These are phyloP conservation scores for Anastrepha ludens DNA, from an alignment of 1,140 invertebrate species.

Conservation along the genomic window DNA sequence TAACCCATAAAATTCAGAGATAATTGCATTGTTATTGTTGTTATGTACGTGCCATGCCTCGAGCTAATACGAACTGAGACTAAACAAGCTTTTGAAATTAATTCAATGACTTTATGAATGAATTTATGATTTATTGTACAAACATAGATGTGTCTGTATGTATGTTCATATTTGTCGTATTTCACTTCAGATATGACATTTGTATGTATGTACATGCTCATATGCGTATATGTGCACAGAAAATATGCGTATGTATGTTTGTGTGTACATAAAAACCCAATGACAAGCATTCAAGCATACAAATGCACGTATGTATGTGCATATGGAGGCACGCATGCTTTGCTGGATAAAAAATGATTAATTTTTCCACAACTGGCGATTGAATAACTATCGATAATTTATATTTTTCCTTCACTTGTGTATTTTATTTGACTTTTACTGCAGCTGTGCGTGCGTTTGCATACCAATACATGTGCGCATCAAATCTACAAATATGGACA, in stretches of 20 bases:
- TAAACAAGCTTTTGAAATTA: slow-evolving; percentile 24
- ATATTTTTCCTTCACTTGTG: background rate
- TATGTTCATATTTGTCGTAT: background rate
- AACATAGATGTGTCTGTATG: background rate
- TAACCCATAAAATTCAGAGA: too few species aligned
- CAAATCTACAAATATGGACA: background rate
- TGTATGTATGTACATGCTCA: background rate
- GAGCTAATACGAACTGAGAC: slow-evolving; percentile 10
- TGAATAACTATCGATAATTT: background rate
- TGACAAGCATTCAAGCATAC: too few species aligned
- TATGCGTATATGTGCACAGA: background rate
- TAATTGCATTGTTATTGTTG: background rate
- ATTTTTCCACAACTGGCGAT: background rate
- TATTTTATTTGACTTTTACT: slow-evolving; percentile 9
- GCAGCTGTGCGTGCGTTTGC: background rate
- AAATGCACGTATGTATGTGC: background rate
- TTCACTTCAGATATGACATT: background rate
- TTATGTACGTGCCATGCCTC: background rate
- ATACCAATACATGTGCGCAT: background rate
- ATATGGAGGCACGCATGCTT: background rate
- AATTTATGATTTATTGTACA: slow-evolving; percentile 17
- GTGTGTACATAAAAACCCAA: background rate
- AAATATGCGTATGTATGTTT: background rate
- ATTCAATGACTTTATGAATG: slow-evolving; percentile 20
- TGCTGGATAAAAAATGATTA: slow-evolving; percentile 16